Evolutionary conservation across 2,113 vertebrate species (phyloP).

Genomic region (Eolophus roseicapilla): DNA sequence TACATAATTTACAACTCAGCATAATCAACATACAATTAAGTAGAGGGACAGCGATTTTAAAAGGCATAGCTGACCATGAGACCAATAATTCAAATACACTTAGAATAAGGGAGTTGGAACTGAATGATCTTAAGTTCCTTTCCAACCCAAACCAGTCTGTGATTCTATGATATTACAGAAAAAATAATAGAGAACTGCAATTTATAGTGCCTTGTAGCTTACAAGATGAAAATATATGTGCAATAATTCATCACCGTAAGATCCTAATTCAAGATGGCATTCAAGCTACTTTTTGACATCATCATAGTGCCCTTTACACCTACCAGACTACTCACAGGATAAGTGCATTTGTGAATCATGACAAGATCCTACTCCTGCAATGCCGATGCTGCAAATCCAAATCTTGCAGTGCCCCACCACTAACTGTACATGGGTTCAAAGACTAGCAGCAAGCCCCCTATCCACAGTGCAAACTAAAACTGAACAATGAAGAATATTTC

Average conservation of each 20-base stretch:
- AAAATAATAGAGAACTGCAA: background rate
- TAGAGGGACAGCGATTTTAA: background rate
- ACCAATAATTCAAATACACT: background rate
- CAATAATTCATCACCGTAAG: background rate
- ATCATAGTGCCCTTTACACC: background rate
- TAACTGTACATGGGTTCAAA: background rate
- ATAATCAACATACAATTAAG: background rate
- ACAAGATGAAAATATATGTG: background rate
- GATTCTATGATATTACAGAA: background rate
- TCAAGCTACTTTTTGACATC: background rate
- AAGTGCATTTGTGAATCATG: background rate
- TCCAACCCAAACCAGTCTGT: background rate
- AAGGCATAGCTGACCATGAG: background rate
- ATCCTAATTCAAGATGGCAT: background rate
- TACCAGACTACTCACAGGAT: background rate
- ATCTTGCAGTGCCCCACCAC: background rate
- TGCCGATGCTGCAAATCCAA: background rate
- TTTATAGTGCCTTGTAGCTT: background rate
- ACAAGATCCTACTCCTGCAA: background rate
- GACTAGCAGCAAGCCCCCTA: background rate
- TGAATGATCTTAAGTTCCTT: background rate
- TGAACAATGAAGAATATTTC: background rate
- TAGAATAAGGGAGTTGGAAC: background rate
- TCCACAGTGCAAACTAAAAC: background rate
- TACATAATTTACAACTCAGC: background rate